Percentiles rank a stretch among this genome's conserved stretches.
Conservation (phyloP, 2,113 vertebrate genomes). For the Plotosus lineatus region DNA sequence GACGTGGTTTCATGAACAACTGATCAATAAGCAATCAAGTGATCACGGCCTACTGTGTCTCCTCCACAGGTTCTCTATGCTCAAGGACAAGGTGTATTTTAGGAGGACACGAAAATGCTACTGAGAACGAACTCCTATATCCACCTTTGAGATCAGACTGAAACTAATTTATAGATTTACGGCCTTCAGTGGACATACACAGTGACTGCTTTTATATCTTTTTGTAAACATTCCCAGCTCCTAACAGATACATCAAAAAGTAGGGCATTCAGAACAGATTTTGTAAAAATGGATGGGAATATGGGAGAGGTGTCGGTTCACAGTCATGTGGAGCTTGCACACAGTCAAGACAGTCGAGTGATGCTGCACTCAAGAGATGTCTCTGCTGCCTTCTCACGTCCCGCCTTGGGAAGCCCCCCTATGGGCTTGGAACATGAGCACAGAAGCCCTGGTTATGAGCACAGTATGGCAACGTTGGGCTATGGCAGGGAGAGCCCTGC, state of each 20-base stretch:
- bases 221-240: neutral
- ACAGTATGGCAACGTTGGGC: conserved; percentile 75
- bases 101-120: conserved; percentile 37
- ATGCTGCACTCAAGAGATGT: conserved; percentile 77
- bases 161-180: conserved; percentile 32
- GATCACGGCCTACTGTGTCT: conserved; percentile 40
- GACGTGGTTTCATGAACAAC: conserved; percentile 23
- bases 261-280: conserved; percentile 3
- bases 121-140: conserved; percentile 29
- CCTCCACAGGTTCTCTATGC: conserved; percentile 35
- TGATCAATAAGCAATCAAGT: conserved; percentile 47
- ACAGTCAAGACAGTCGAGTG: conserved; percentile 73
- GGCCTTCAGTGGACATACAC: conserved; percentile 1
- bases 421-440: conserved; percentile 77
- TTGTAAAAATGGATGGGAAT: conserved; percentile 70
- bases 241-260: neutral
- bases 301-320: conserved; percentile 78
- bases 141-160: conserved; percentile 27
- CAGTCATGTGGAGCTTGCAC: conserved; percentile 74
- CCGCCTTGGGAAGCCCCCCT: conserved; percentile 72
- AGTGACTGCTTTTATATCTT: neutral
- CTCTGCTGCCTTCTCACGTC: conserved; percentile 75
- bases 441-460: conserved; percentile 70
- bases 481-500: conserved; percentile 79
- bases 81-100: conserved; percentile 37